Percentiles rank a stretch among this genome's conserved stretches.
These are phyloP conservation scores for Drosophila gunungcola DNA, from an alignment of 1,140 invertebrate genomes.

Conservation along the genomic window DNA sequence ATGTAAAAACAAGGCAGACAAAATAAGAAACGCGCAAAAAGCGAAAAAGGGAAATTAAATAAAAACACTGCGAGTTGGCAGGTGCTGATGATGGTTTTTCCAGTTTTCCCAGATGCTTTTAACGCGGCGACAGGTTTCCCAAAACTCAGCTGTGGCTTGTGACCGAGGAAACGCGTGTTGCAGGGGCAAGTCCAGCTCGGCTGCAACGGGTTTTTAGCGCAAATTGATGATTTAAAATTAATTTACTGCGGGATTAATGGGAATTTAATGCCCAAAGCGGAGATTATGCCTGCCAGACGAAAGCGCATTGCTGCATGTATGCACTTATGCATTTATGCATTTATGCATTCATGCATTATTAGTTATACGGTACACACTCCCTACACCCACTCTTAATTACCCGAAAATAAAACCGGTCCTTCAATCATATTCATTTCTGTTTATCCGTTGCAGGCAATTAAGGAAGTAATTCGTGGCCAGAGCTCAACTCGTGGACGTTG, in stretches of 20 bases:
- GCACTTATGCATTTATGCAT: background rate
- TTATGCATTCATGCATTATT: constrained; percentile 17
- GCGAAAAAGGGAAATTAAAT: constrained; percentile 55
- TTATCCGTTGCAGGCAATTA: constrained; percentile 76
- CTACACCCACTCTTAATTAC: constrained; percentile 47
- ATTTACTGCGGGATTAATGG: constrained; percentile 71
- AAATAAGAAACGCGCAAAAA: constrained; percentile 28
- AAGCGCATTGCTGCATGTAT: constrained; percentile 50
- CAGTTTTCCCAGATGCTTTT: constrained; percentile 68
- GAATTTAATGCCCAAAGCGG: constrained; percentile 68
- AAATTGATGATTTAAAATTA: constrained; percentile 76
- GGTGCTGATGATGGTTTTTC: constrained; percentile 61
- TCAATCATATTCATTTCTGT: constrained; percentile 34
- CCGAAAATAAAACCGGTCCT: constrained; percentile 59
- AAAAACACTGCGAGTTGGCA: constrained; percentile 45
- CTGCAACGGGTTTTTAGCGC: constrained; percentile 22
- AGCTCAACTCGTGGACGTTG: constrained; percentile 36
- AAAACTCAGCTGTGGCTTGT: constrained; percentile 52
- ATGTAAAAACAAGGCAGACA: constrained; percentile 26
- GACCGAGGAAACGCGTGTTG: constrained; percentile 63
- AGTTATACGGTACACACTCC: background rate
- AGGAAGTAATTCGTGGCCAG: constrained; percentile 76
- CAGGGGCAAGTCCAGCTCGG: constrained; percentile 30
- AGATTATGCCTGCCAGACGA: constrained; percentile 56
- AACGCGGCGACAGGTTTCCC: constrained; percentile 59